Conservation (phyloP, 2,113 vertebrate species). For the Galeopterus variegatus region DNA sequence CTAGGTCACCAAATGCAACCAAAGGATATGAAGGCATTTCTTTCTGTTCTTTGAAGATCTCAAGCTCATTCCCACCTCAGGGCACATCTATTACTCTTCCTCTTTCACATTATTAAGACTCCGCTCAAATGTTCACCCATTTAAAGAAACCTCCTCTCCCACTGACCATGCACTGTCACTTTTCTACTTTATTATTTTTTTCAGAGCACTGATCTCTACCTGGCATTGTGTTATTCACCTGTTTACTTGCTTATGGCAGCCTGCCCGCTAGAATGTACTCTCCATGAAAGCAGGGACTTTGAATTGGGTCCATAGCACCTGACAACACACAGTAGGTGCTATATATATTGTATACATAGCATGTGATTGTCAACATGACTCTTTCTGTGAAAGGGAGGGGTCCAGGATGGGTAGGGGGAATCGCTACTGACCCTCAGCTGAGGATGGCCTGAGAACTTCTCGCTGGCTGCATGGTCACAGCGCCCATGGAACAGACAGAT, state of each 20-base stretch:
- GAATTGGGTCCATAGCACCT: background rate
- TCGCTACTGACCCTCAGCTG: rapidly evolving
- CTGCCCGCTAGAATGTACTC: background rate
- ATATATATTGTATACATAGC: too few species aligned
- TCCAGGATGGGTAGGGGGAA: background rate
- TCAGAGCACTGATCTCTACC: background rate
- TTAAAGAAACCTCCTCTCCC: background rate
- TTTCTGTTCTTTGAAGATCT: background rate
- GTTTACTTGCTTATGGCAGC: background rate
- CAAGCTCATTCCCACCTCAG: background rate
- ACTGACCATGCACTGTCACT: rapidly evolving
- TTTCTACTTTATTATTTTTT: background rate
- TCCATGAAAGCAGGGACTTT: too few species aligned
- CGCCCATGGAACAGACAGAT: rapidly evolving
- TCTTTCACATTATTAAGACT: background rate
- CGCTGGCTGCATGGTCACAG: rapidly evolving
- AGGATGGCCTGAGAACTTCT: too few species aligned
- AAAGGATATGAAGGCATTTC: background rate
- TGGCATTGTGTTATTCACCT: background rate
- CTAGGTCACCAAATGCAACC: background rate
- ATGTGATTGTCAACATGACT: rapidly evolving
- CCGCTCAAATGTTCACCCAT: background rate
- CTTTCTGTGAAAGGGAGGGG: background rate
- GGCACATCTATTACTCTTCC: too few species aligned
- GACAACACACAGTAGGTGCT: background rate